phyloP scores from a whole-genome alignment of 2,888 invertebrate genomes.

The Exephanes ischioxanthus region DNA sequence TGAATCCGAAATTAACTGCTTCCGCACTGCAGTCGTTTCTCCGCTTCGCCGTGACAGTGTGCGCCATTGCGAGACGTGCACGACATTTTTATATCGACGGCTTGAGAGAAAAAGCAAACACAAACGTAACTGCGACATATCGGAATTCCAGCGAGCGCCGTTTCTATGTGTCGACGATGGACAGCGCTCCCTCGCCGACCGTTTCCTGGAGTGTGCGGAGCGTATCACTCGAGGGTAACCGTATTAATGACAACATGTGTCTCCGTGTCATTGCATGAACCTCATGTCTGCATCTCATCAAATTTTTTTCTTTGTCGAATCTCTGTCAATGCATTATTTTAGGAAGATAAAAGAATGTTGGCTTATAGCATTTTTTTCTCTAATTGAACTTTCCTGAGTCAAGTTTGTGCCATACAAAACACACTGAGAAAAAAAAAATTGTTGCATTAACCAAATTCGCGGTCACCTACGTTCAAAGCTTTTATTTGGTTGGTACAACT shows the following conservation, averaged over 20 bases:
- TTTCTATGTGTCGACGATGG: slow-evolving; percentile 7
- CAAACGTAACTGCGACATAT: slow-evolving; percentile 27
- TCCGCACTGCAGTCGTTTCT: slow-evolving; percentile 46
- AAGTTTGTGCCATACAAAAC: no score
- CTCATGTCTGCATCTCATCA: no score
- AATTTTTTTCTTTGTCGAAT: no score
- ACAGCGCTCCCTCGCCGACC: background rate
- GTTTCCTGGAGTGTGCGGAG: slow-evolving; percentile 9
- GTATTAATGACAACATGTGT: slow-evolving; percentile 25
- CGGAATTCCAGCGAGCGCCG: slow-evolving; percentile 40
- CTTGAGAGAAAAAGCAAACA: slow-evolving; percentile 17
- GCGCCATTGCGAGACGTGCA: slow-evolving; percentile 55
- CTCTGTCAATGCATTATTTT: no score
- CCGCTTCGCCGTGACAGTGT: slow-evolving; percentile 23
- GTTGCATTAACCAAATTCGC: no score
- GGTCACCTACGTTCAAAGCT: no score
- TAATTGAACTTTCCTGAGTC: no score
- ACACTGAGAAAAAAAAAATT: no score
- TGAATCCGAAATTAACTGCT: slow-evolving; percentile 67
- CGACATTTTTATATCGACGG: slow-evolving; percentile 63
- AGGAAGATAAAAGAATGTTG: no score
- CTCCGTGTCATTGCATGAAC: background rate
- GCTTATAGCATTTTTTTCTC: no score
- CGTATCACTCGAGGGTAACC: slow-evolving; percentile 14
- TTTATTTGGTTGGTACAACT: no score